These are phyloP conservation scores for Pseudochaenichthys georgianus DNA, from an alignment of 2,797 vertebrate genomes.

Conservation along the genomic window DNA sequence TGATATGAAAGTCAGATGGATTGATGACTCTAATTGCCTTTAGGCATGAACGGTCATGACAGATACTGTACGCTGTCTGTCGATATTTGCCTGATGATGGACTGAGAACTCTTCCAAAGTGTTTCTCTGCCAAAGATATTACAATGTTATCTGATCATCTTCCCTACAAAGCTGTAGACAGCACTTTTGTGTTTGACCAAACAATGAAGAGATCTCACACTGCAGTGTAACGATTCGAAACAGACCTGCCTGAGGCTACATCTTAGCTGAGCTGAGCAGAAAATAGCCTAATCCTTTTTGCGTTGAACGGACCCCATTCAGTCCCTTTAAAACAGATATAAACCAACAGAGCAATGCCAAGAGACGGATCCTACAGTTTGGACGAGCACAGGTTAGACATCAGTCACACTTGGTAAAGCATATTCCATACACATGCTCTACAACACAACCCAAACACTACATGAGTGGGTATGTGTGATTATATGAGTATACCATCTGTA, in stretches of 20 bases:
- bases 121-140: background rate
- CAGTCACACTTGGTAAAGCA: slow-evolving; percentile 51
- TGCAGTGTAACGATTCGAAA: slow-evolving; percentile 64
- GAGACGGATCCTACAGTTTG: slow-evolving; percentile 56
- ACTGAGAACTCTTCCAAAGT: slow-evolving; percentile 20
- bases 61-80: slow-evolving; percentile 22
- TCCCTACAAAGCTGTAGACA: slow-evolving; percentile 15
- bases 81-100: slow-evolving; percentile 21
- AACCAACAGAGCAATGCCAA: slow-evolving; percentile 54
- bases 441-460: slow-evolving; percentile 34
- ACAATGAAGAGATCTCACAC: slow-evolving; percentile 57
- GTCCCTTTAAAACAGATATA: slow-evolving; percentile 63
- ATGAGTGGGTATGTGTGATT: slow-evolving; percentile 15
- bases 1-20: slow-evolving; percentile 31
- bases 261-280: slow-evolving; percentile 72
- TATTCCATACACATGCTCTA: slow-evolving; percentile 35
- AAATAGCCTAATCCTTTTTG: slow-evolving; percentile 83
- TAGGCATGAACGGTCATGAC: slow-evolving; percentile 31
- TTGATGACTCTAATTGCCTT: slow-evolving; percentile 25
- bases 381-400: slow-evolving; percentile 52
- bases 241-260: slow-evolving; percentile 74
- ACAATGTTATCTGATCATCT: slow-evolving; percentile 19
- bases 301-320: slow-evolving; percentile 69
- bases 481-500: slow-evolving; percentile 8
- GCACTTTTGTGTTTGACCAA: slow-evolving; percentile 34